Evolutionary conservation across 2,888 invertebrate species (phyloP).

Genomic region (Polydrusus pterygomalis): DNA sequence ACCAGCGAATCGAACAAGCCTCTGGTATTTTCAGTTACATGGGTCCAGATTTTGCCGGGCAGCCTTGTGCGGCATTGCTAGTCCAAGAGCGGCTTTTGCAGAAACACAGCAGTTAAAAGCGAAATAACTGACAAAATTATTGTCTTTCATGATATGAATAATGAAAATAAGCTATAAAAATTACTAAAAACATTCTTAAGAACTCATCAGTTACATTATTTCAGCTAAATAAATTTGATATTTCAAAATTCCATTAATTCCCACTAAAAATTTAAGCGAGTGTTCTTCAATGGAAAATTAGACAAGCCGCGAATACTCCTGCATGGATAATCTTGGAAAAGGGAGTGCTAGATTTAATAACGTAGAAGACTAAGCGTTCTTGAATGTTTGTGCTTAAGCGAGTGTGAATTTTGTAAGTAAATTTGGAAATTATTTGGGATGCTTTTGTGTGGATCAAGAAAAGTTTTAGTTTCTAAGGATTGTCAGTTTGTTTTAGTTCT

Average conservation of each 20-base stretch:
- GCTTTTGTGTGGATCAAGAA: neutral
- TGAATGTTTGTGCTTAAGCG: constrained; percentile 17
- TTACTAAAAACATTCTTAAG: neutral
- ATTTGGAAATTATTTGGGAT: neutral
- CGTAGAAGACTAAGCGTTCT: constrained; percentile 9
- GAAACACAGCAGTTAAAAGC: no score
- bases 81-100: no score
- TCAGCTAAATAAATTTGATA: neutral
- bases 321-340: constrained; percentile 24
- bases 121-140: no score
- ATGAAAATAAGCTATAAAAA: no score
- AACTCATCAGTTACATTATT: neutral
- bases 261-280: constrained; percentile 23
- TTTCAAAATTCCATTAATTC: constrained; percentile 14
- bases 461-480: neutral
- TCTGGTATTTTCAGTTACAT: no score
- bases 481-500: neutral
- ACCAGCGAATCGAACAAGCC: no score
- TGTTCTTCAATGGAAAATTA: constrained; percentile 14
- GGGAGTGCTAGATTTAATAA: constrained; percentile 21
- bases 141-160: no score
- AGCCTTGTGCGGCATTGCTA: no score
- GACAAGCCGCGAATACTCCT: constrained; percentile 21
- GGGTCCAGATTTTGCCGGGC: no score
- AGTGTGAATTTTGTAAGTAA: constrained; percentile 17